These are phyloP conservation scores for Centroberyx gerrardi DNA, from an alignment of 2,797 vertebrate genomes.

Conservation along the genomic window DNA sequence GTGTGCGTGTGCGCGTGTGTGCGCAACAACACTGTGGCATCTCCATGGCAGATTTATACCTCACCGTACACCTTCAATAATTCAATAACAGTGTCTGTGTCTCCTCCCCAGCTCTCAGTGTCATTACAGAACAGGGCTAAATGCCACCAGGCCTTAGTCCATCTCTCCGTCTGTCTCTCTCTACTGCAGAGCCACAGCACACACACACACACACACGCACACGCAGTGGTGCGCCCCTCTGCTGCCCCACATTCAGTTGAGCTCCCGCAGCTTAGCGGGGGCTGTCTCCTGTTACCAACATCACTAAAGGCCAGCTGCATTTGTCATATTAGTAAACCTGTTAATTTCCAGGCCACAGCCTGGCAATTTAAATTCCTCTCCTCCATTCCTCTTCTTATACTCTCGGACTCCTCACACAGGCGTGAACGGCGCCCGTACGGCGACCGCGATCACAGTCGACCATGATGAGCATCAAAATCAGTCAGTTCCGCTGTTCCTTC, in stretches of 20 bases:
- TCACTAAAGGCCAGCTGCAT: slow-evolving; percentile 46
- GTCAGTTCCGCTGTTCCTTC: slow-evolving; percentile 53
- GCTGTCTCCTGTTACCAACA: slow-evolving; percentile 60
- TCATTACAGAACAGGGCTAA: slow-evolving; percentile 81
- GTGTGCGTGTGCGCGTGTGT: slow-evolving; percentile 43
- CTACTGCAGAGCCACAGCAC: slow-evolving; percentile 44
- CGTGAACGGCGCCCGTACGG: not conserved
- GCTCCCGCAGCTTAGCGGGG: slow-evolving; percentile 61
- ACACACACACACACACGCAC: slow-evolving; percentile 38
- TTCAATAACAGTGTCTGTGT: slow-evolving; percentile 81
- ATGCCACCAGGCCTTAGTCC: slow-evolving; percentile 77
- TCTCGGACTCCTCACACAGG: not conserved
- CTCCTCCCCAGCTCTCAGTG: slow-evolving; percentile 77
- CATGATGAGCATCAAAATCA: slow-evolving; percentile 59
- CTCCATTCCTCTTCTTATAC: not conserved
- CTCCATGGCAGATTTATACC: slow-evolving; percentile 82
- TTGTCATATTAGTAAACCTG: slow-evolving; percentile 40
- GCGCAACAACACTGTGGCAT: slow-evolving; percentile 69
- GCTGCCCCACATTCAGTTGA: slow-evolving; percentile 65
- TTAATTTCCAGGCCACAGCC: slow-evolving; percentile 22
- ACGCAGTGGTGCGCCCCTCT: slow-evolving; percentile 40
- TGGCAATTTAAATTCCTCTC: slow-evolving; percentile 25
- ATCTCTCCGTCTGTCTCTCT: slow-evolving; percentile 64
- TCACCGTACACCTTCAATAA: slow-evolving; percentile 82
- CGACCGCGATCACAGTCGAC: slow-evolving; percentile 25